Conservation (phyloP, 2,113 vertebrate species). For the Antechinus stuartii region DNA sequence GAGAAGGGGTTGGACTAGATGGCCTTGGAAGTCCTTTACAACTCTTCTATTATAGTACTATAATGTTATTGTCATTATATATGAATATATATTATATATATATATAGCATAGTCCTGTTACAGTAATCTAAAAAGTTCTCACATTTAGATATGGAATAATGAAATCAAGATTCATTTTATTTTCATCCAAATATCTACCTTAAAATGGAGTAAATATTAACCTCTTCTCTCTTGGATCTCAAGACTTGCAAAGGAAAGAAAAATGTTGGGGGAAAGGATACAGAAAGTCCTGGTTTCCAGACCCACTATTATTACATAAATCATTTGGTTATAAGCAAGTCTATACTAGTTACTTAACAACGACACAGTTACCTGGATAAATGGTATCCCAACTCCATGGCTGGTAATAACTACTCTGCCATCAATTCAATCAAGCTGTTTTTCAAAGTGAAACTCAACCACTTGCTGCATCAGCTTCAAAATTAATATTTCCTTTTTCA, state of each 20-base stretch:
- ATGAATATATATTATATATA: too few species aligned
- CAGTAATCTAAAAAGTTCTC: neutral
- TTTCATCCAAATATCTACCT: neutral
- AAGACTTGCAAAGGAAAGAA: neutral
- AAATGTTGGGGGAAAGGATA: neutral
- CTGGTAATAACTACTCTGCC: neutral
- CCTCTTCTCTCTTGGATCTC: neutral
- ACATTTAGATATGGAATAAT: neutral
- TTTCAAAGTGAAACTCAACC: neutral
- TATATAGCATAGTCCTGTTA: neutral
- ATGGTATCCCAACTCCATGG: neutral
- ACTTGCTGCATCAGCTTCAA: neutral
- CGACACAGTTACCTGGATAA: neutral
- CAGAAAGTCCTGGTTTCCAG: neutral
- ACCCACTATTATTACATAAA: neutral
- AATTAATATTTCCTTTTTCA: slow-evolving; percentile 1
- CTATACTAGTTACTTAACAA: neutral
- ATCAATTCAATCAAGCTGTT: neutral
- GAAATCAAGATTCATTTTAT: neutral
- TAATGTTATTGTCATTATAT: too few species aligned
- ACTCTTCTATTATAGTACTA: neutral
- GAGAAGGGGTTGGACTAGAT: neutral
- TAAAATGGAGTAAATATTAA: neutral
- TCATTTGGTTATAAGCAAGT: neutral
- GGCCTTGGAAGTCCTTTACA: neutral